Conservation (phyloP, 2,113 vertebrate species). For the Neodon shergylaensis region DNA sequence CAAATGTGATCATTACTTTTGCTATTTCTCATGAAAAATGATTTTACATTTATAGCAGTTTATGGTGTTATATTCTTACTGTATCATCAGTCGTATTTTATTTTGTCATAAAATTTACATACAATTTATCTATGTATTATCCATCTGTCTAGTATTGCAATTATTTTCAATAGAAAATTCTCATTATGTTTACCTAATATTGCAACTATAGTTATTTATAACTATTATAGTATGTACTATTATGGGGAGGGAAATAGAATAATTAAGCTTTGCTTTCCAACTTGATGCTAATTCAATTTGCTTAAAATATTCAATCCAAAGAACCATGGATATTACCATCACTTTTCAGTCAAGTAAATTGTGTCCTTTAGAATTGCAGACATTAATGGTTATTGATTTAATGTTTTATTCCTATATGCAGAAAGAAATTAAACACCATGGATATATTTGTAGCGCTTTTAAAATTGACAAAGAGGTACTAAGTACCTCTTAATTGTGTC, state of each 20-base stretch:
- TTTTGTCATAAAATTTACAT: neutral
- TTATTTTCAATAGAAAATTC: neutral
- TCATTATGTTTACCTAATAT: neutral
- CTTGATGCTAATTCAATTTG: neutral
- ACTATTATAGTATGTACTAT: neutral
- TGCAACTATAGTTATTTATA: neutral
- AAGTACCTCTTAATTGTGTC: neutral
- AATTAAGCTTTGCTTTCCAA: neutral
- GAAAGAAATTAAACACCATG: neutral
- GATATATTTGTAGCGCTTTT: neutral
- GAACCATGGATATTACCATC: neutral
- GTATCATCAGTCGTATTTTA: neutral
- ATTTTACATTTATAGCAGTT: neutral
- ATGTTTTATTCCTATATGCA: neutral
- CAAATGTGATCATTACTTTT: neutral
- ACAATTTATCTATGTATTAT: neutral
- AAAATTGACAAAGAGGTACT: neutral
- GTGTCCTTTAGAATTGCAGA: neutral
- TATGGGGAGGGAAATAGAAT: neutral
- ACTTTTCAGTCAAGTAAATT: conserved; percentile 4
- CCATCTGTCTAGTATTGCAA: neutral
- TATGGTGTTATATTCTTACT: neutral
- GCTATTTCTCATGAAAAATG: neutral
- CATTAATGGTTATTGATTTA: neutral
- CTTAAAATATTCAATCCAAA: neutral